phyloP scores from a whole-genome alignment of 2,113 vertebrate species.

The Eptesicus fuscus region DNA sequence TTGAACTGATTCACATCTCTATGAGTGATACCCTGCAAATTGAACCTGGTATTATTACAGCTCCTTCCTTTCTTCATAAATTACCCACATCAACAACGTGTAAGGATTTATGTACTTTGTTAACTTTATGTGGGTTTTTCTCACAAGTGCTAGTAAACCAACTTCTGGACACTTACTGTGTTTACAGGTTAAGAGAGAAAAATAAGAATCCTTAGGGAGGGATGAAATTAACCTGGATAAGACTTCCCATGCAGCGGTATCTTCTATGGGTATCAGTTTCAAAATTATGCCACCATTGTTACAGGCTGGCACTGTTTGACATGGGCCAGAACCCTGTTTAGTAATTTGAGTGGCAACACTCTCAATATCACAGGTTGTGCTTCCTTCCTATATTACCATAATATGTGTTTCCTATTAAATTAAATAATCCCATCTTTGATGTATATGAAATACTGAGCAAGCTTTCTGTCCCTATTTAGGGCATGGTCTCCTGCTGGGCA shows the following conservation, averaged over 20 bases:
- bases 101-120: background rate
- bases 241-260: background rate
- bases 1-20: background rate
- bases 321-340: background rate
- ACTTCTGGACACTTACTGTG: background rate
- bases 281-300: background rate
- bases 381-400: slow-evolving; percentile 25
- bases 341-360: background rate
- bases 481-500: slow-evolving; percentile 39
- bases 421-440: slow-evolving; percentile 49
- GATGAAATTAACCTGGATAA: background rate
- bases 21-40: background rate
- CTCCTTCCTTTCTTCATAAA: background rate
- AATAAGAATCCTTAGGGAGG: background rate
- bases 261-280: background rate
- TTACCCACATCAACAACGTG: background rate
- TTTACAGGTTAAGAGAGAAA: background rate
- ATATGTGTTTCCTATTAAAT: slow-evolving; percentile 49
- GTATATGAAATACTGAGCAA: slow-evolving; percentile 61
- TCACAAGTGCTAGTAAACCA: background rate
- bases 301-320: background rate
- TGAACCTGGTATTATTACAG: background rate
- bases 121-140: background rate
- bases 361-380: background rate
- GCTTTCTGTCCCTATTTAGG: slow-evolving; percentile 64